phyloP scores from a whole-genome alignment of 1,140 invertebrate genomes.

The Marisa cornuarietis region DNA sequence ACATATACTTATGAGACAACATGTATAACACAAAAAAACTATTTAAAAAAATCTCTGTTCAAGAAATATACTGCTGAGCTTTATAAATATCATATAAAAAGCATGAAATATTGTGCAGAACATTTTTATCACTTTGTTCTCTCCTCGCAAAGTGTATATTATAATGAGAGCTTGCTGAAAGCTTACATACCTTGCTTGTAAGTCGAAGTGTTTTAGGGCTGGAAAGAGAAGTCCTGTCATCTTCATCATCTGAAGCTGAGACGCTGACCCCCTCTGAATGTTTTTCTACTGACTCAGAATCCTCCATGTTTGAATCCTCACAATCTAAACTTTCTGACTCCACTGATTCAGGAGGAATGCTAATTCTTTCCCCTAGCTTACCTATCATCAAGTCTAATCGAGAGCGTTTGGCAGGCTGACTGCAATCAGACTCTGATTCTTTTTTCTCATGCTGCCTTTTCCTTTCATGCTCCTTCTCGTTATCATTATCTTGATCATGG shows the following conservation, averaged over 20 bases:
- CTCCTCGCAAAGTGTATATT: too few relatives aligned
- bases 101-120: too few relatives aligned
- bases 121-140: too few relatives aligned
- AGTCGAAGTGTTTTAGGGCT: conserved; percentile 33
- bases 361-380: conserved; percentile 43
- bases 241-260: conserved; percentile 36
- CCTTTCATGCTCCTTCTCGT: conserved; percentile 18
- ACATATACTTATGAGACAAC: too few relatives aligned
- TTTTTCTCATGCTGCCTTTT: conserved; percentile 28
- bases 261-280: conserved; percentile 35
- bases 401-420: conserved; percentile 37
- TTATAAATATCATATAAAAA: too few relatives aligned
- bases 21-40: too few relatives aligned
- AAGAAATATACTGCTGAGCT: too few relatives aligned
- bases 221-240: conserved; percentile 30
- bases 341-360: conserved; percentile 37
- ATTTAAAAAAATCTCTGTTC: too few relatives aligned
- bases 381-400: conserved; percentile 46
- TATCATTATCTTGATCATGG: too few relatives aligned
- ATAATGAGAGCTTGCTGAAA: too few relatives aligned
- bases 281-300: conserved; percentile 36
- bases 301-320: conserved; percentile 32
- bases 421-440: conserved; percentile 20
- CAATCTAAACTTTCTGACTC: conserved; percentile 28
- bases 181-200: conserved; percentile 39